Base-by-base conservation (phyloP, 2,113 vertebrate species). In the Barbus barbus region DNA sequence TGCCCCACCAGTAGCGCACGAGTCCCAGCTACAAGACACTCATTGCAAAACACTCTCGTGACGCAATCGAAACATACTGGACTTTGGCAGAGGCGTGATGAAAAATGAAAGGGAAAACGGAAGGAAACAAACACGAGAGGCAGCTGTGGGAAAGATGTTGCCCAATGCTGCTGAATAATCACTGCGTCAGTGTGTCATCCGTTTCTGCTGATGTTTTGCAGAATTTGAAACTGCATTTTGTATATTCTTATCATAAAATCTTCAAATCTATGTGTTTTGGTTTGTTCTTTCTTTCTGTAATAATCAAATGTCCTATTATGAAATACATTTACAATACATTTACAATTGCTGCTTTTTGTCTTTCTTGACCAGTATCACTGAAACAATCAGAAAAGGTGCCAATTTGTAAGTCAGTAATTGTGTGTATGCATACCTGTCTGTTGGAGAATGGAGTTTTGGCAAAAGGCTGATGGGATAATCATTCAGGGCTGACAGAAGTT, bases 1-100 rank as follows among this genome's bases (percentile, higher is more conserved):
- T 77, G 87, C 61, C 78, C 90, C n/a, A 92, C 92, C 26, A 85
- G 90, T 20, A 67, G 91, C 83, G 18, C 78, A 74, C 79, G 84
- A 63, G 77, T 61, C 90, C 61, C 89, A 90, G 61, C 84, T 90
- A 60, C 90, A 92, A 71, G 87, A 87, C 65, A 46, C 26, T 22
- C 11, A 60, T 58, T 26, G 5, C 24, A 26, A 73, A 48, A 69
- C n/a, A n/a, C 60, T 33, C 56, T 84, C n/a, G 24, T 69, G 63
- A 84, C 33, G 1, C 3, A 53, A 69, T 4, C 36, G 74, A 84
- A 36, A 84, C 56, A 56, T 56, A 16, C 46, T 56, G 18, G 28
- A 38, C 41, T 22, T 58, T 41, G 69, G 5, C 22, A 13, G 36
- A 31, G 65, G 24, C 2, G 36, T 46, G 16, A 16, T 5, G 26